Conservation (phyloP, 2,888 invertebrate species). For the Ormyrus pomaceus region DNA sequence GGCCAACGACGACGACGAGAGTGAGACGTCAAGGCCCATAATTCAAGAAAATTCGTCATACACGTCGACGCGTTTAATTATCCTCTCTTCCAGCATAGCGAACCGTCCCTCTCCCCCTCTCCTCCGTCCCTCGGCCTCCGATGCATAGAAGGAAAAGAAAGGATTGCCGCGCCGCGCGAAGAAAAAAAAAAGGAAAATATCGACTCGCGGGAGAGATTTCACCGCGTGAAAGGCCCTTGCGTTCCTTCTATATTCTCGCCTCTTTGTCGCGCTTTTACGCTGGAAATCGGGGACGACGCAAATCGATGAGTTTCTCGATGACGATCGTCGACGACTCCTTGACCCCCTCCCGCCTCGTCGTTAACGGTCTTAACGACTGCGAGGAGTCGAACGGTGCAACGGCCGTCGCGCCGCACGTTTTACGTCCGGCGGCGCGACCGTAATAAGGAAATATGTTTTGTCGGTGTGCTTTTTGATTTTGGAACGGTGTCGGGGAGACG, state of each 20-base stretch:
- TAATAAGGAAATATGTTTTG: constrained; percentile 44
- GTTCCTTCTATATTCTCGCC: constrained; percentile 8
- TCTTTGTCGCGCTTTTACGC: background rate
- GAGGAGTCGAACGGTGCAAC: background rate
- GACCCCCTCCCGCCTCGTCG: constrained; percentile 18
- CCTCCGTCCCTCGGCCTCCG: too few relatives aligned
- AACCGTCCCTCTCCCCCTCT: too few relatives aligned
- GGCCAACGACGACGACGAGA: background rate
- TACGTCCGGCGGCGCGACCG: background rate
- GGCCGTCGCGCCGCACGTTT: constrained; percentile 4
- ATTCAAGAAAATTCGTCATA: constrained; percentile 37
- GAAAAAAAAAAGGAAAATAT: background rate
- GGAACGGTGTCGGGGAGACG: too few relatives aligned
- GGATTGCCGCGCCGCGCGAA: background rate
- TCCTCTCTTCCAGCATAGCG: background rate
- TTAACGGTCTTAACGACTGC: constrained; percentile 42
- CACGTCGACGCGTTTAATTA: constrained; percentile 22
- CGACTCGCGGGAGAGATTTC: constrained; percentile 12
- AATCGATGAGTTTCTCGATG: constrained; percentile 52
- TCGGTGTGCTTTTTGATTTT: constrained; percentile 37
- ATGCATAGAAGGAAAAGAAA: constrained; percentile 3
- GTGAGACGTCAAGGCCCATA: constrained; percentile 21
- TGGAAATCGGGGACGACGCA: constrained; percentile 53
- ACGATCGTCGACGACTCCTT: constrained; percentile 38
- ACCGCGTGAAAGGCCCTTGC: constrained; percentile 45